Evolutionary conservation across 2,113 vertebrate genomes (phyloP), one percentile per base, ranked within the genome.

Genomic region (Bufo bufo): DNA sequence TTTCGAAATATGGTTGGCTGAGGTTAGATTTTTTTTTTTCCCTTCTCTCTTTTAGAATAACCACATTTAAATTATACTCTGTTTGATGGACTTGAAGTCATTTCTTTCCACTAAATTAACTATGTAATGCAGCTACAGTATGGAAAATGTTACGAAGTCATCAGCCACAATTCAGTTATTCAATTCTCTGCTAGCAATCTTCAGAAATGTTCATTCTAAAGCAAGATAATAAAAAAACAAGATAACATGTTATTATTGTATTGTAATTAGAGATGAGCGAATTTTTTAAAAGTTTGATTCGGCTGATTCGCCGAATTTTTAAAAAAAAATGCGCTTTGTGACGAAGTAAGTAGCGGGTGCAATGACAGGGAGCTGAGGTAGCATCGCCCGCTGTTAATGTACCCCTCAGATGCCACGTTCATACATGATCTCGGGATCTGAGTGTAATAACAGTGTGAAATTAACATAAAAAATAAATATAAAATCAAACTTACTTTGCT

Each of bases 61-160:
- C 82, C 87, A 89, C 87, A 89, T 77, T 84, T 84, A 77, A 89
- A 84, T 89, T 89, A 78, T 89, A 89, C 87, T 84, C 84, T 87
- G 59, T 77, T 85, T 89, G 87, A 89, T 84, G 59, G 87, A 84
- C 71, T 89, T 78, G 65, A 77, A 89, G 49, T 89, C 10, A 66
- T 89, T 89, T 89, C 69, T 88, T 89, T 88, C 69, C 69, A 89
- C 80, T 75, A 77, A 84, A 84, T 84, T 49, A 89, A 58, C 81
- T 23, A 89, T 84, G 87, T 89, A 89, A 89, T 89, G 72, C 87
- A 89, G 54, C 58, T 78, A 89, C 82, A 89, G 72, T 52, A 83
- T 89, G 87, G 81, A 89, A 89, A 89, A 84, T 89, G 78, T 82
- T 84, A 84, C 58, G 58, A 66, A 87, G 72, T 63, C 69, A 77